phyloP scores from a whole-genome alignment of 1,140 invertebrate genomes.

The Macrosteles quadrilineatus region DNA sequence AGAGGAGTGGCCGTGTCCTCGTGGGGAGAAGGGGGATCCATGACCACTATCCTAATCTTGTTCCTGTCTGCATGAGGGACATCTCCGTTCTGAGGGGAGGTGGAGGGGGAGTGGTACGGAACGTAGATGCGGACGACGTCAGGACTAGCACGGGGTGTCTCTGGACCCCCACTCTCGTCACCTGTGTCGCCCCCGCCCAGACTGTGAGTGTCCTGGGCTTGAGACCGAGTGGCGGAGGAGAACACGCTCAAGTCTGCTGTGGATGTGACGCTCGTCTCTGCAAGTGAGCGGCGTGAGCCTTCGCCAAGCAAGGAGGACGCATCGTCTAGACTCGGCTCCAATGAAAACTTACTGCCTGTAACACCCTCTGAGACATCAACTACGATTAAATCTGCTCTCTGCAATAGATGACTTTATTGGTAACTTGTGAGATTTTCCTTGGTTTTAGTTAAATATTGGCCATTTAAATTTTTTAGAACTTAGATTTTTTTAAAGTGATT shows the following conservation, averaged over 20 bases:
- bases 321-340: conserved; percentile 67
- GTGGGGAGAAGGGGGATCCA: conserved; percentile 31
- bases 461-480: too few species aligned
- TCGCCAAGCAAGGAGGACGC: conserved; percentile 61
- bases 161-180: conserved; percentile 57
- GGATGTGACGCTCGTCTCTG: conserved; percentile 80
- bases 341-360: conserved; percentile 66
- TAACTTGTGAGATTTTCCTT: too few species aligned
- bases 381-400: not conserved
- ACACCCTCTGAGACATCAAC: conserved; percentile 31
- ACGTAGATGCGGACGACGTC: conserved; percentile 77
- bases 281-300: conserved; percentile 72
- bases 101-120: conserved; percentile 58
- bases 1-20: conserved; percentile 37
- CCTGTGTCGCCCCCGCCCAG: conserved; percentile 67
- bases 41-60: conserved; percentile 39
- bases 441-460: too few species aligned
- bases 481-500: too few species aligned
- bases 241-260: conserved; percentile 79
- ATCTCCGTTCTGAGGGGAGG: conserved; percentile 33
- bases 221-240: conserved; percentile 69
- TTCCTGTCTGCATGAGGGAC: conserved; percentile 37
- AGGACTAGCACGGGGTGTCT: conserved; percentile 64
- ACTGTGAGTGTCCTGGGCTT: conserved; percentile 71
- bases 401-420: not conserved